phyloP scores from a whole-genome alignment of 2,888 invertebrate genomes.

The Trachelus tabidus region DNA sequence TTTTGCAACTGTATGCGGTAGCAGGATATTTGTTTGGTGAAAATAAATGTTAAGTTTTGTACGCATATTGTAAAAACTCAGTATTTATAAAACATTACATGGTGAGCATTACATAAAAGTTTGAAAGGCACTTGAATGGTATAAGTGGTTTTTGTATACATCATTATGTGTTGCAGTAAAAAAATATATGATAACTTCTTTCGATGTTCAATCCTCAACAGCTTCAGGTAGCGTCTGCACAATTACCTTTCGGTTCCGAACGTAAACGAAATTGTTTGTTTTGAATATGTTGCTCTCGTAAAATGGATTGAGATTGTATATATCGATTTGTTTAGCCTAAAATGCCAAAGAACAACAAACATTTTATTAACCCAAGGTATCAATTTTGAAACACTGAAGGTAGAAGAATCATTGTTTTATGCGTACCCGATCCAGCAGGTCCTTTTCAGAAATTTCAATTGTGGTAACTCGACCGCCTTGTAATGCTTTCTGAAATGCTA shows the following conservation, averaged over 20 bases:
- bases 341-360: constrained; percentile 53
- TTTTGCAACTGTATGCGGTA: not conserved
- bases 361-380: not conserved
- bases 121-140: not conserved
- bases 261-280: constrained; percentile 88
- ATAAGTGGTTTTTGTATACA: not conserved
- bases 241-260: constrained; percentile 85
- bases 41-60: not conserved
- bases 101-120: not conserved
- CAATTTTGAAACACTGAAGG: not conserved
- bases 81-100: not conserved
- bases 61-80: not conserved
- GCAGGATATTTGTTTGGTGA: not conserved
- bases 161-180: not conserved
- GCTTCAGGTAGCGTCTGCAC: constrained; percentile 81
- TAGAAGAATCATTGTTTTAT: constrained; percentile 12
- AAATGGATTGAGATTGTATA: constrained; percentile 88
- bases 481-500: constrained; percentile 82
- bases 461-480: constrained; percentile 76
- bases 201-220: constrained; percentile 47
- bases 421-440: constrained; percentile 78
- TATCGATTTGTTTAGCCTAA: constrained; percentile 91
- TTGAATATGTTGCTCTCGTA: constrained; percentile 92
- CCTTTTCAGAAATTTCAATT: constrained; percentile 88
- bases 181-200: not conserved